phyloP scores from a whole-genome alignment of 2,888 invertebrate species.

The Cremastobaeus sp. region DNA sequence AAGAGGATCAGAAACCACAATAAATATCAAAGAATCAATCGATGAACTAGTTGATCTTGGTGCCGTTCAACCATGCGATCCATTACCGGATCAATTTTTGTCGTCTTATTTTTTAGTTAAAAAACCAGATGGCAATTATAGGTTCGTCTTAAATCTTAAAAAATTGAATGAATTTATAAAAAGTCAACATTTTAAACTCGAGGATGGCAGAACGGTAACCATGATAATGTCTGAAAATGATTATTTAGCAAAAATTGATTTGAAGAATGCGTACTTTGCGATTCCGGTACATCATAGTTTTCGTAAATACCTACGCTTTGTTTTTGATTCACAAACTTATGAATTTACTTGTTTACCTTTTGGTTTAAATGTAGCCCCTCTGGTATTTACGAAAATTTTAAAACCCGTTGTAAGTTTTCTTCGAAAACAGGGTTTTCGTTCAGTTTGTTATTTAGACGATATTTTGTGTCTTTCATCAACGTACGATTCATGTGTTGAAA shows the following conservation, averaged over 20 bases:
- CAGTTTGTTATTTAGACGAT: slow-evolving; percentile 17
- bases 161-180: too few species aligned
- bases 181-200: not conserved
- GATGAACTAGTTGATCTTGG: not conserved
- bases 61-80: not conserved
- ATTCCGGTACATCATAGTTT: not conserved
- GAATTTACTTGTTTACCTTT: slow-evolving; percentile 34
- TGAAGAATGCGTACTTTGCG: slow-evolving; percentile 27
- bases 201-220: not conserved
- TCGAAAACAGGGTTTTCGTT: slow-evolving; percentile 6
- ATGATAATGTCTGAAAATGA: not conserved
- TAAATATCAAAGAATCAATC: not conserved
- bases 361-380: slow-evolving; percentile 22
- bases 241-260: slow-evolving; percentile 9
- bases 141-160: slow-evolving; percentile 38
- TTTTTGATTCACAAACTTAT: slow-evolving; percentile 2
- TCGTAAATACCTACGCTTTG: slow-evolving; percentile 28
- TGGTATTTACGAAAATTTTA: slow-evolving; percentile 2
- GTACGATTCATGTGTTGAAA: not conserved
- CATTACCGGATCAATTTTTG: not conserved
- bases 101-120: slow-evolving; percentile 5
- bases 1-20: not conserved
- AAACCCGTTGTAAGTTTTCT: not conserved
- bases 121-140: slow-evolving; percentile 6
- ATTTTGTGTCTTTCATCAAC: not conserved